Evolutionary conservation across 2,797 vertebrate species (phyloP).

Genomic region (Tenualosa thibaudeaui): DNA sequence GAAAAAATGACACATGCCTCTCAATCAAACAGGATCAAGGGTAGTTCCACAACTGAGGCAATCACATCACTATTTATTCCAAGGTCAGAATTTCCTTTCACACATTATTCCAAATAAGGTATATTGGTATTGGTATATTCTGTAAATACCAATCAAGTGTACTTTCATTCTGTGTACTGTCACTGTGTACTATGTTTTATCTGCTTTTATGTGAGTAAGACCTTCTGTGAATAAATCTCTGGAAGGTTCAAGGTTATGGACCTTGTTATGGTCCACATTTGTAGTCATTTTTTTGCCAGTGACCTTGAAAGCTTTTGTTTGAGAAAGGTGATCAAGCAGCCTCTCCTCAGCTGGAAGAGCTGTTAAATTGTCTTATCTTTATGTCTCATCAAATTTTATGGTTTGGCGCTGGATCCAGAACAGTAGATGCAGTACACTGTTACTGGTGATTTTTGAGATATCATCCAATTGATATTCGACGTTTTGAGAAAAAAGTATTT

Average conservation of each 20-base stretch:
- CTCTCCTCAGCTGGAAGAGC: slow-evolving; percentile 31
- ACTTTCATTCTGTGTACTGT: not conserved
- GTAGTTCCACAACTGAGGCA: not conserved
- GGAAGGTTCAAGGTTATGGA: slow-evolving; percentile 59
- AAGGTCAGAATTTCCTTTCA: not conserved
- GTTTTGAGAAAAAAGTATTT: not conserved
- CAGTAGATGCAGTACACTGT: slow-evolving; percentile 8
- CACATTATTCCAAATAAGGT: too few species aligned
- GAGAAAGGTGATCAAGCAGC: slow-evolving; percentile 18
- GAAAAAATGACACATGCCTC: not conserved
- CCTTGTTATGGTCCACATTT: slow-evolving; percentile 49
- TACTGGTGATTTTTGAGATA: not conserved
- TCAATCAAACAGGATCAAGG: not conserved
- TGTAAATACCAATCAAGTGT: not conserved
- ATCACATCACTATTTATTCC: not conserved
- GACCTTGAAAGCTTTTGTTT: slow-evolving; percentile 44
- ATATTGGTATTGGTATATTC: too few species aligned
- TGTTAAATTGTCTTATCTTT: slow-evolving; percentile 48
- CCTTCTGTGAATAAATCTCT: slow-evolving; percentile 35
- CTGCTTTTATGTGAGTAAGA: slow-evolving; percentile 17
- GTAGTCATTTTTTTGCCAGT: slow-evolving; percentile 36
- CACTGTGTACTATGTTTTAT: slow-evolving; percentile 1
- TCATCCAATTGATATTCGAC: not conserved
- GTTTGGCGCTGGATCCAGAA: slow-evolving; percentile 37
- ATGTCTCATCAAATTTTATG: slow-evolving; percentile 42